Conservation (phyloP, 2,888 invertebrate genomes). For the Epinotia brunnichana region DNA sequence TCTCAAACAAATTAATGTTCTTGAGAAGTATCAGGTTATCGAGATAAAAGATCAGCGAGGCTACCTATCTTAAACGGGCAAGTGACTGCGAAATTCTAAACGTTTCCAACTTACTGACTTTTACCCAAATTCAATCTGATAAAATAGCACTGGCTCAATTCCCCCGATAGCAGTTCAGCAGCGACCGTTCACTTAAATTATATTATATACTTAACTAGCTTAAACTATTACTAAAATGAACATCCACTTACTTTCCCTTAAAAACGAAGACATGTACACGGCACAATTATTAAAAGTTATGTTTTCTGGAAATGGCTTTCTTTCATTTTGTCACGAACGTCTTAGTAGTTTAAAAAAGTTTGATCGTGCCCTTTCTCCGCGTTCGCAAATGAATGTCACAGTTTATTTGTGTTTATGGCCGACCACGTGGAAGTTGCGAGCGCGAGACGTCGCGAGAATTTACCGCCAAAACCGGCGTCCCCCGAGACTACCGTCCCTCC, state of each 20-base stretch:
- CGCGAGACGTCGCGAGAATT: conserved; percentile 69
- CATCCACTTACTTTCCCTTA: conserved; percentile 71
- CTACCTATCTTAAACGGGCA: conserved; percentile 36
- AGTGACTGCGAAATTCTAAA: conserved; percentile 40
- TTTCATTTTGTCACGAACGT: conserved; percentile 58
- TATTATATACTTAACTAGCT: conserved; percentile 10
- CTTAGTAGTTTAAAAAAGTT: conserved; percentile 52
- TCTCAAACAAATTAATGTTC: conserved; percentile 26
- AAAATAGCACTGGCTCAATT: conserved; percentile 40
- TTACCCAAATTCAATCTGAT: conserved; percentile 44
- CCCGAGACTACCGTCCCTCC: conserved; percentile 74
- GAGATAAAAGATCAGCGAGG: conserved; percentile 31
- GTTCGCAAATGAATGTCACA: conserved; percentile 46
- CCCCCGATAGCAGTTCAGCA: conserved; percentile 37
- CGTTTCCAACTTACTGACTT: conserved; percentile 43
- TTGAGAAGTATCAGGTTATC: conserved; percentile 36
- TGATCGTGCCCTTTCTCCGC: conserved; percentile 46
- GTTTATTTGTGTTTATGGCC: conserved; percentile 52
- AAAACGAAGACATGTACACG: conserved; percentile 65
- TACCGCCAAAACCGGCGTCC: conserved; percentile 62
- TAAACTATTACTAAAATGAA: conserved; percentile 38
- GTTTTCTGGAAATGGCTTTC: conserved; percentile 56
- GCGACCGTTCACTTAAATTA: conserved; percentile 35
- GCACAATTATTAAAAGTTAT: conserved; percentile 70
- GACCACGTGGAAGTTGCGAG: conserved; percentile 66